Evolutionary conservation across 2,113 vertebrate species (phyloP).

Genomic region (Psophia crepitans): DNA sequence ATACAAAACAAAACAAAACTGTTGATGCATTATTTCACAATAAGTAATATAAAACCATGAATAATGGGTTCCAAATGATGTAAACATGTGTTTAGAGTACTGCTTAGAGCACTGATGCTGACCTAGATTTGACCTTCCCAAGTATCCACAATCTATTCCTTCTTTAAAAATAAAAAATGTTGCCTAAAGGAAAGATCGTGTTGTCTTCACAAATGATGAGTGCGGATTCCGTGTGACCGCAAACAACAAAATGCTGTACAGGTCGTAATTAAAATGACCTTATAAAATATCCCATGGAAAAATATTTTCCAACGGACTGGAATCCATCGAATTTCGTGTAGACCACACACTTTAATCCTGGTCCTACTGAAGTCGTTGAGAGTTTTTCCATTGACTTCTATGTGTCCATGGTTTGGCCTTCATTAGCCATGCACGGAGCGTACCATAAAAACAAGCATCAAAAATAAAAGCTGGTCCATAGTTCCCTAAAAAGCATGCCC

Average conservation of each 20-base stretch:
- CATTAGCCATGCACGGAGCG: background rate
- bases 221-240: conserved; percentile 36
- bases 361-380: conserved; percentile 11
- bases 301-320: conserved; percentile 54
- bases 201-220: conserved; percentile 56
- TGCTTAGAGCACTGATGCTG: conserved; percentile 25
- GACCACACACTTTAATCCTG: conserved; percentile 52
- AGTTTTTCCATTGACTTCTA: conserved; percentile 37
- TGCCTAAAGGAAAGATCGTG: conserved; percentile 38
- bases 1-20: conserved; percentile 67
- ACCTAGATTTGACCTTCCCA: conserved; percentile 64
- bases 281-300: conserved; percentile 67
- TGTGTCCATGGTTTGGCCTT: conserved; percentile 18
- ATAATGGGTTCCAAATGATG: conserved; percentile 67
- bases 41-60: conserved; percentile 65
- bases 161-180: conserved; percentile 58
- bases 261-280: conserved; percentile 67
- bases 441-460: conserved; percentile 42
- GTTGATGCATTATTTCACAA: conserved; percentile 66
- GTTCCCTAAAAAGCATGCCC: conserved; percentile 17
- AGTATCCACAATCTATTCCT: conserved; percentile 48
- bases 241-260: conserved; percentile 54
- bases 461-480: background rate
- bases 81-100: conserved; percentile 50
- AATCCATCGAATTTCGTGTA: conserved; percentile 20